Base-by-base conservation (phyloP, 2,888 invertebrate genomes). In the Dryocosmus kuriphilus region DNA sequence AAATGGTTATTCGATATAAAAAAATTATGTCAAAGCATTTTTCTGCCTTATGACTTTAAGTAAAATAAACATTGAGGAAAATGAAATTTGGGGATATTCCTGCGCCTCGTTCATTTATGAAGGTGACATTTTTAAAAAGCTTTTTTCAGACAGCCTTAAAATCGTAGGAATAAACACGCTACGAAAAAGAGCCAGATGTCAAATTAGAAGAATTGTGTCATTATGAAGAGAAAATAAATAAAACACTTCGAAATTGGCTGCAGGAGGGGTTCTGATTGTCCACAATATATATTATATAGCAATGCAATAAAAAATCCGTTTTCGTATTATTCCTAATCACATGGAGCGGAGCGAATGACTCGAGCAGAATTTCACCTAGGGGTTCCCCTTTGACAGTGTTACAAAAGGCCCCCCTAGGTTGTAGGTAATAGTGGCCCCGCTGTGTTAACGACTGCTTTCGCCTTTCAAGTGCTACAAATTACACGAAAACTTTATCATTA, bases 401-500 rank as follows among this genome's bases (percentile, higher is more conserved):
- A 57, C 76, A 75, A 80, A 81, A 77, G 78, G 75, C 81, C 78
- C 78, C 73, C 79, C 77, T 51, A 77, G 77, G 78, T 77, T 75
- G 41, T 77, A 30, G 65, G 67, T 78, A 77, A 81, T 80, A 22
- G 79, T 74, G 46, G 71, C 38, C 80, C 80, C 73, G 81, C 80
- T 79, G 81, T 65, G 80, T 73, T 76, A 78, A 76, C 76, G 78
- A 77, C 78, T 80, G 77, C 80, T 81, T 80, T 81, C 78, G 80
- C 78, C 78, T 77, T 77, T 78, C 74, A 62, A 77, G 75, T 55
- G 78, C 77, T 73, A 79, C 78, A 79, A 81, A 80, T 79, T 78
- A 77, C 77, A 76, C 76, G 75, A 78, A 79, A 79, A 81, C 79
- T 78, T 79, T 78, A 78, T 81, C 78, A 78, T 79, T 81, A 79